Evolutionary conservation across 2,113 vertebrate species (phyloP).

Genomic region (Glaucomys volans): DNA sequence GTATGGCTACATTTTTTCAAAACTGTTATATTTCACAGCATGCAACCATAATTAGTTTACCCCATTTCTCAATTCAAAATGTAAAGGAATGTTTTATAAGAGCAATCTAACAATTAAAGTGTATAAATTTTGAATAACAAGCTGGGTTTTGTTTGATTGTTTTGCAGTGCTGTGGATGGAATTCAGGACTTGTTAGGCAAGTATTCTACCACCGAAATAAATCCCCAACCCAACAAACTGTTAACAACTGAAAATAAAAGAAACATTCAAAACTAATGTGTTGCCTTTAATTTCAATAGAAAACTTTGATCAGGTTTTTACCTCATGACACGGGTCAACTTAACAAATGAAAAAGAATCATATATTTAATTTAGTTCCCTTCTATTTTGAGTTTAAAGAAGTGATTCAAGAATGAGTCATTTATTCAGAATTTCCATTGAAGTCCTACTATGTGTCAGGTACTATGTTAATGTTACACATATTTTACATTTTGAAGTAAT

Average conservation of each 20-base stretch:
- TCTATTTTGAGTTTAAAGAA: constrained; percentile 10
- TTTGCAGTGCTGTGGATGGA: no score
- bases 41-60: not conserved
- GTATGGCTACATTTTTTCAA: not conserved
- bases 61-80: not conserved
- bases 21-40: not conserved
- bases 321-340: not conserved
- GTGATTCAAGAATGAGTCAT: not conserved
- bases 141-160: no score
- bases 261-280: not conserved
- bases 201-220: no score
- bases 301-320: not conserved
- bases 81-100: not conserved
- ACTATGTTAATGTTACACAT: not conserved
- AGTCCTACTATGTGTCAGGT: not conserved
- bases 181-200: no score
- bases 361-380: not conserved
- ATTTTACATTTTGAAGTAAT: constrained; percentile 1
- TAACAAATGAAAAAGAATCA: not conserved
- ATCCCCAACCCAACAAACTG: not conserved
- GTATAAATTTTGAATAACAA: not conserved
- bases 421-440: not conserved
- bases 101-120: not conserved
- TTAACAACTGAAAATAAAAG: constrained; percentile 45
- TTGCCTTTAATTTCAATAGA: not conserved